phyloP scores from a whole-genome alignment of 35 echinoderm and acorn worm genomes.

The Strongylocentrotus purpuratus region DNA sequence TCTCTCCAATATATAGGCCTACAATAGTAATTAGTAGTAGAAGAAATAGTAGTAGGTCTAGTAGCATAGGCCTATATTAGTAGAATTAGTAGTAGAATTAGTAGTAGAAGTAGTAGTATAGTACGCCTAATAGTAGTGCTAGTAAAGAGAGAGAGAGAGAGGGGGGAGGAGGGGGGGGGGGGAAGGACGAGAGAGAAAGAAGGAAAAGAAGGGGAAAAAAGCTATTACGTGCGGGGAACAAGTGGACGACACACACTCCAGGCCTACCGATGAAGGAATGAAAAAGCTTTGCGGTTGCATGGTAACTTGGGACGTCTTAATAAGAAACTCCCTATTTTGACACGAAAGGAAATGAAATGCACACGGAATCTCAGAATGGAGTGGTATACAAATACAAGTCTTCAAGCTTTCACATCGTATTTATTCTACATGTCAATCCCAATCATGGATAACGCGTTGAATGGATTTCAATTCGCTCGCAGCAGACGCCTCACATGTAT shows the following conservation, averaged over 20 bases:
- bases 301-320: neutral
- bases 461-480: neutral
- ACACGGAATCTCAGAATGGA: neutral
- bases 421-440: neutral
- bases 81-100: too few relatives aligned
- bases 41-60: too few relatives aligned
- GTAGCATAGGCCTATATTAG: too few relatives aligned
- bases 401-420: neutral
- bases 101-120: too few relatives aligned
- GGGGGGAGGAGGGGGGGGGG: neutral
- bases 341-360: slow-evolving; percentile 16
- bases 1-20: too few relatives aligned
- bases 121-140: too few relatives aligned
- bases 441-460: neutral
- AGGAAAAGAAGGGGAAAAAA: too few relatives aligned
- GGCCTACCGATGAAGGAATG: neutral
- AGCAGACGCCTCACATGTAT: too few relatives aligned
- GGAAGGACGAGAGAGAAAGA: neutral
- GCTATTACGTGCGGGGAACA: neutral
- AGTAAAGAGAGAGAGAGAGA: neutral
- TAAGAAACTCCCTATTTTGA: neutral
- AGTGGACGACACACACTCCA: neutral
- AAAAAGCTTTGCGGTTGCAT: neutral
- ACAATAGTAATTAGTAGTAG: too few relatives aligned
- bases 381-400: slow-evolving; percentile 2